Evolutionary conservation across 1,140 invertebrate genomes (phyloP).

Genomic region (Watersipora subatra): DNA sequence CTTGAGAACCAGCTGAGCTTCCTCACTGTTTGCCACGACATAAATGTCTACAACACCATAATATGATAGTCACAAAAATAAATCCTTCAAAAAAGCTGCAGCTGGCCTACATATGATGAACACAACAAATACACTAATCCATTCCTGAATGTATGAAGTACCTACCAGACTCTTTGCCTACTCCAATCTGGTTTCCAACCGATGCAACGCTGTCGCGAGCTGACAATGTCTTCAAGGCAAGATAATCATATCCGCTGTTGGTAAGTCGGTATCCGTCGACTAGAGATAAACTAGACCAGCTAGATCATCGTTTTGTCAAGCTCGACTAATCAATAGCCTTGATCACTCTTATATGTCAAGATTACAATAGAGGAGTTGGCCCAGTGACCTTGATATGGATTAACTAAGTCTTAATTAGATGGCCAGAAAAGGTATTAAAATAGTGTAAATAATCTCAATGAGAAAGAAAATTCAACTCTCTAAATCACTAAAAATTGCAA

Average conservation of each 20-base stretch:
- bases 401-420: too few species aligned
- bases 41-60: conserved; percentile 59
- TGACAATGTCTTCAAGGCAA: conserved; percentile 77
- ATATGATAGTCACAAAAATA: background rate
- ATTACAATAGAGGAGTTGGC: background rate
- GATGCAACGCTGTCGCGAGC: conserved; percentile 62
- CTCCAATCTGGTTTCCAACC: conserved; percentile 96
- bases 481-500: too few species aligned
- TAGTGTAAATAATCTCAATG: too few species aligned
- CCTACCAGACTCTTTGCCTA: conserved; percentile 79
- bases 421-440: too few species aligned
- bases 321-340: background rate
- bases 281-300: conserved; percentile 16
- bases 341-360: background rate
- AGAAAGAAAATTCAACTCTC: too few species aligned
- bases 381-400: background rate
- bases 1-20: conserved; percentile 60
- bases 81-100: background rate
- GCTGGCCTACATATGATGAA: background rate
- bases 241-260: conserved; percentile 89
- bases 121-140: too few species aligned
- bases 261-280: conserved; percentile 82
- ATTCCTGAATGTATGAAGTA: too few species aligned
- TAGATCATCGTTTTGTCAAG: too few species aligned
- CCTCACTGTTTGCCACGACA: conserved; percentile 64